Base-by-base conservation (phyloP, 2,888 invertebrate species). In the Anagyrus pseudococci region DNA sequence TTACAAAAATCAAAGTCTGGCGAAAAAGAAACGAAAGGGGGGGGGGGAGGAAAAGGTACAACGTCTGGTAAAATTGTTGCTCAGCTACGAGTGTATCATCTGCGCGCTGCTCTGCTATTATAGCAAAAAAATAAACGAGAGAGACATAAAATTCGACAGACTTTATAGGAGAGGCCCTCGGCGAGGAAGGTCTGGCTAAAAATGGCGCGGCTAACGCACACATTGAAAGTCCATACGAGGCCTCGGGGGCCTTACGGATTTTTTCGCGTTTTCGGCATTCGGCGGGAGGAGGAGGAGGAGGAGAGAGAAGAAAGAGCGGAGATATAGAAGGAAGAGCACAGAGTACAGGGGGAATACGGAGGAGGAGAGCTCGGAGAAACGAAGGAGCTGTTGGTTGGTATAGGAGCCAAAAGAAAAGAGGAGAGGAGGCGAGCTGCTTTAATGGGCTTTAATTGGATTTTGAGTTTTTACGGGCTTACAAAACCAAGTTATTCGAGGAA, bases 361-460 rank as follows among this genome's bases (percentile, higher is more conserved):
- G 17, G 46, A 48, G 33, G 19, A 20, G 20, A 47, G 25, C 33
- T 33, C n/a, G n/a, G n/a, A n/a, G n/a, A n/a, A n/a, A n/a, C n/a
- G n/a, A n/a, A n/a, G n/a, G n/a, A n/a, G n/a, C n/a, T n/a, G n/a
- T n/a, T n/a, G n/a, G n/a, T n/a, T n/a, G n/a, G n/a, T n/a, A n/a
- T n/a, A n/a, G n/a, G n/a, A n/a, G 13, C 33, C 33, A 33, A 33
- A 33, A 33, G 33, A 1, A 41, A 15, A n/a, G n/a, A 41, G 8
- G n/a, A n/a, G 33, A 8, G 33, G 29, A 29, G 10, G 33, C 13
- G 29, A 47, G 40, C 58, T 26, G 58, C 55, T 62, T 61, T 65
- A 62, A 65, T 62, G 62, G 58, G 52, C 43, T 65, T 65, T 65
- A 62, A 65, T 65, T 62, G 65, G 65, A 58, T 65, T 65, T 65